Evolutionary conservation across 2,888 invertebrate species (phyloP).

Genomic region (Hypomecis atomaria): DNA sequence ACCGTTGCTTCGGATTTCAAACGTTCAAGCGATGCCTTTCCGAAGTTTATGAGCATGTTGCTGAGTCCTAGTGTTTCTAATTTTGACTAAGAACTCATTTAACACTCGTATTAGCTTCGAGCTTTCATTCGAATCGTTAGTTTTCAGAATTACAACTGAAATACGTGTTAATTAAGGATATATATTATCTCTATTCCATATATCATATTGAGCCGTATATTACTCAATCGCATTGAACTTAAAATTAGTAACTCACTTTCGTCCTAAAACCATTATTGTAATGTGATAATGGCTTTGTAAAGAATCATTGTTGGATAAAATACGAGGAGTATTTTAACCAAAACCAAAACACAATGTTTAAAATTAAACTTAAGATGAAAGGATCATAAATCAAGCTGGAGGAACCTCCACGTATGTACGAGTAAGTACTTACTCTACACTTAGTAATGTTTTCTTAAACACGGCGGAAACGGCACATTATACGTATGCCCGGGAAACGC

Average conservation of each 20-base stretch:
- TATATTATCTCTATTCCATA: too few relatives aligned
- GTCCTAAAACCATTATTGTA: too few relatives aligned
- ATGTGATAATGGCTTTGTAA: background rate
- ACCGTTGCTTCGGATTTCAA: constrained; percentile 32
- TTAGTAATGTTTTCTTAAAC: constrained; percentile 43
- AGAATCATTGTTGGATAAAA: constrained; percentile 1
- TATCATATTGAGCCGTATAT: too few relatives aligned
- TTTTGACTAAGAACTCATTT: background rate
- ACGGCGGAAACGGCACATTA: constrained; percentile 46
- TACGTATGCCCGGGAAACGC: constrained; percentile 45
- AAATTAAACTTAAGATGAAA: constrained; percentile 34
- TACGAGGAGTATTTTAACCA: constrained; percentile 4
- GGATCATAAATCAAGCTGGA: constrained; percentile 40
- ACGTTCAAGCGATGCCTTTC: constrained; percentile 21
- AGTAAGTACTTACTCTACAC: background rate
- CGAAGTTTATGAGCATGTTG: constrained; percentile 8
- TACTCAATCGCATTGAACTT: too few relatives aligned
- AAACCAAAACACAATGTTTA: constrained; percentile 30
- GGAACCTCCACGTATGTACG: constrained; percentile 20
- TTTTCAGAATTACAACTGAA: too few relatives aligned
- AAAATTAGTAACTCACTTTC: too few relatives aligned
- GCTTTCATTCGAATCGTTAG: too few relatives aligned
- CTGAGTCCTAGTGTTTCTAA: constrained; percentile 1
- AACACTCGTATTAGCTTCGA: background rate
- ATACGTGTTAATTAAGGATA: too few relatives aligned